Conservation (phyloP, 2,113 vertebrate genomes). For the Mesoclemmys tuberculata region DNA sequence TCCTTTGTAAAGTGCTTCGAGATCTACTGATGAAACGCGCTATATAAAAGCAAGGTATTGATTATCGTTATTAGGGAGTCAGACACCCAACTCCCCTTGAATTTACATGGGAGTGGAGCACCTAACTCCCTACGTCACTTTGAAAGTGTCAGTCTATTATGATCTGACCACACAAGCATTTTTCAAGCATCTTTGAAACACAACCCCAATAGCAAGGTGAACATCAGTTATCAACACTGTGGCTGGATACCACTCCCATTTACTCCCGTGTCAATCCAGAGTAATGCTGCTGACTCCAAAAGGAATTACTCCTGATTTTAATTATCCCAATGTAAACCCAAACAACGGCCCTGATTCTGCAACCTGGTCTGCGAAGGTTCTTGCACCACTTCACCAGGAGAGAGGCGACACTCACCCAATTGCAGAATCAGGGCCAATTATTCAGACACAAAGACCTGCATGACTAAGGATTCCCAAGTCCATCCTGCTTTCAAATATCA, state of each 20-base stretch:
- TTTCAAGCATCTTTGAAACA: not conserved
- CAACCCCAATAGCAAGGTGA: not conserved
- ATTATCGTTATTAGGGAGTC: not conserved
- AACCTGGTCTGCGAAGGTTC: not conserved
- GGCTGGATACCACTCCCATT: not conserved
- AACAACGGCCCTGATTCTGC: not conserved
- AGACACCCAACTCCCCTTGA: not conserved
- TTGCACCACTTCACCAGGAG: not conserved
- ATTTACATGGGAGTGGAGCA: not conserved
- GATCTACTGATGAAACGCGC: not conserved
- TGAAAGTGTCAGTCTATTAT: not conserved
- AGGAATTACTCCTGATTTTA: not conserved
- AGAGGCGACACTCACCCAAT: not conserved
- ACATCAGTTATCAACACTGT: not conserved
- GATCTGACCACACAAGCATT: not conserved
- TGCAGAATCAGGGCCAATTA: not conserved
- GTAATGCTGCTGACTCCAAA: not conserved
- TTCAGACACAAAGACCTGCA: not conserved
- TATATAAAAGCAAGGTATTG: not conserved
- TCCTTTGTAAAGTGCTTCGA: not conserved
- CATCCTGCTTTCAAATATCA: not conserved
- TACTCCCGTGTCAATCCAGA: not conserved
- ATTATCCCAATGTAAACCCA: not conserved
- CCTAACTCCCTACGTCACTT: not conserved
- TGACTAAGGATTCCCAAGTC: not conserved